Evolutionary conservation across 2,888 invertebrate genomes (phyloP).

Genomic region (Acronicta psi): DNA sequence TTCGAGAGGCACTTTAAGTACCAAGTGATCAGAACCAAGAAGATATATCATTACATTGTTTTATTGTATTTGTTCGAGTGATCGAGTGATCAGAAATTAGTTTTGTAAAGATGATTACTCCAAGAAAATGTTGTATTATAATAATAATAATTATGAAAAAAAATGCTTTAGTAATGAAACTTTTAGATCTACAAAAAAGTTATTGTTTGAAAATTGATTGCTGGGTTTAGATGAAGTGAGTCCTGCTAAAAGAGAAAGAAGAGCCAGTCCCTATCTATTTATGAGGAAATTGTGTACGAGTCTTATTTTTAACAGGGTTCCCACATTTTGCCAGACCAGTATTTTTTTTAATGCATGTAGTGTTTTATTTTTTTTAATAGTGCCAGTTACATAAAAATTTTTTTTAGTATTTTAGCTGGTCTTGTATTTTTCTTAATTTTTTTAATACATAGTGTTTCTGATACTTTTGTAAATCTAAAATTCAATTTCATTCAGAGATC

Average conservation of each 20-base stretch:
- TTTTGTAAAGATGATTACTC: conserved; percentile 17
- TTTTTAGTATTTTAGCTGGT: no score
- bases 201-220: conserved; percentile 40
- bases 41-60: background rate
- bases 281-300: background rate
- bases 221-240: conserved; percentile 21
- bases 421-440: no score
- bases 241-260: conserved; percentile 34
- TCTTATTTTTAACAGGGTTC: conserved; percentile 40
- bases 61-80: background rate
- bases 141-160: conserved; percentile 17
- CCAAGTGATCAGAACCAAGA: conserved; percentile 5
- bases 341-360: no score
- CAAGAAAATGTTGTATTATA: conserved; percentile 13
- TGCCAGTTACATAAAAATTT: no score
- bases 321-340: no score
- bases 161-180: conserved; percentile 46
- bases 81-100: background rate
- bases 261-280: background rate
- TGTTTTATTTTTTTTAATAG: no score
- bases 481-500: no score
- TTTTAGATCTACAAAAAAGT: conserved; percentile 38
- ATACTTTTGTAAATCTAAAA: no score
- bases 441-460: no score
- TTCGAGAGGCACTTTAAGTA: conserved; percentile 8